These are phyloP conservation scores for Callipepla californica DNA, from an alignment of 2,113 vertebrate genomes.

Conservation along the genomic window DNA sequence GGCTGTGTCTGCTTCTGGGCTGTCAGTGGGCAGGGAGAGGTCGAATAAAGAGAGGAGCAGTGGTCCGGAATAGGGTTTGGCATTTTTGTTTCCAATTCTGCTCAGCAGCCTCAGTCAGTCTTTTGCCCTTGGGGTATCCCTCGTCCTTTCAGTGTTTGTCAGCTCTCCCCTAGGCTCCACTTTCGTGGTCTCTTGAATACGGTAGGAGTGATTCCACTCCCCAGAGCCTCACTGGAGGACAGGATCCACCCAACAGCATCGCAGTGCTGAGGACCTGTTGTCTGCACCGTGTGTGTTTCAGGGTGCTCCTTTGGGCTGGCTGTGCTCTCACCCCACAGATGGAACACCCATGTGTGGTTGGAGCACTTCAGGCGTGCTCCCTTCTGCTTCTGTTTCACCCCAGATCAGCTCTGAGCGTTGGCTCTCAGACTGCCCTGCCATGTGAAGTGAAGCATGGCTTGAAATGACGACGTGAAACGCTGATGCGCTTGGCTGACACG, in stretches of 20 bases:
- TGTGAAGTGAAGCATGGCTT: neutral
- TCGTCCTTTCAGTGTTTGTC: neutral
- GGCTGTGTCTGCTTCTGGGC: neutral
- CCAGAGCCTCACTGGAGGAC: neutral
- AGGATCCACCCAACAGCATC: fast-evolving
- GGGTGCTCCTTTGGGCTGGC: neutral
- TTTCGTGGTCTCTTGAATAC: neutral
- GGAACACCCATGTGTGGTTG: fast-evolving
- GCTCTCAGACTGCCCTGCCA: neutral
- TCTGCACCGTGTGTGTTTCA: fast-evolving
- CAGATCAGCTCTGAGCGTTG: neutral
- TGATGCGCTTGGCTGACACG: neutral
- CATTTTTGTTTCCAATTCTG: neutral
- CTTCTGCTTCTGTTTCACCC: neutral
- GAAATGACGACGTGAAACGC: neutral
- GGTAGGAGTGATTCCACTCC: neutral
- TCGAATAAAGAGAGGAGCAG: neutral
- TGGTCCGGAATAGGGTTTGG: neutral
- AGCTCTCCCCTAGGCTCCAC: neutral
- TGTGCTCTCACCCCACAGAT: neutral
- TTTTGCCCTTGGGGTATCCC: neutral
- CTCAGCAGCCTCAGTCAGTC: neutral
- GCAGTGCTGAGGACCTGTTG: neutral
- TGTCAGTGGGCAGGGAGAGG: neutral
- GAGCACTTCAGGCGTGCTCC: neutral